phyloP scores from a whole-genome alignment of 2,888 invertebrate genomes.

The Lithophane ornitopus region DNA sequence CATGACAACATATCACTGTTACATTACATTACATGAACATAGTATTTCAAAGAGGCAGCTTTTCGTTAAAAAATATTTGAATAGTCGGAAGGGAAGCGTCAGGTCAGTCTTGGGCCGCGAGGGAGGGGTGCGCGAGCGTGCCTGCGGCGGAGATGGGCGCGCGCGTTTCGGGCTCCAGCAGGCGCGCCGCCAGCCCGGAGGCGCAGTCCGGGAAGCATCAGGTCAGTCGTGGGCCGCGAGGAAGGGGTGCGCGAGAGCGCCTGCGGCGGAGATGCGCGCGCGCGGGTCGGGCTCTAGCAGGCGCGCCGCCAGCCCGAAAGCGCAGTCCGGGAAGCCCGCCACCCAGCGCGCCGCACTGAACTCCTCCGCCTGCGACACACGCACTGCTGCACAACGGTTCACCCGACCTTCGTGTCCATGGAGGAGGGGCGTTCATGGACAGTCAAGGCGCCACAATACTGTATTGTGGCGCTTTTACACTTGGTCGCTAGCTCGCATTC shows the following conservation, averaged over 20 bases:
- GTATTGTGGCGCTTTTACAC: neutral
- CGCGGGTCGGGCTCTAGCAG: conserved; percentile 95
- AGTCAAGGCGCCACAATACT: no score
- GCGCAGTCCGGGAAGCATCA: conserved; percentile 92
- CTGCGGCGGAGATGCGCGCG: conserved; percentile 93
- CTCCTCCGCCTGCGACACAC: conserved; percentile 68
- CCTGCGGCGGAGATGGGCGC: conserved; percentile 93
- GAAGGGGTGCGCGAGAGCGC: conserved; percentile 95
- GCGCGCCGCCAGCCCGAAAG: conserved; percentile 93
- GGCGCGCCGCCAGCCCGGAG: conserved; percentile 92
- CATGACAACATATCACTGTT: conserved; percentile 30
- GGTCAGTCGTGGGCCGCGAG: conserved; percentile 76
- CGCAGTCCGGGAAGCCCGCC: conserved; percentile 92
- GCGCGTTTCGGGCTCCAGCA: conserved; percentile 95
- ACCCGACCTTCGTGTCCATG: neutral
- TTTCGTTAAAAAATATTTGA: conserved; percentile 3
- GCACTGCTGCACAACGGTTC: neutral
- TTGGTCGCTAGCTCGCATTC: neutral
- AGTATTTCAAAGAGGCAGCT: conserved; percentile 4
- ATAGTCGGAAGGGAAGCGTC: conserved; percentile 70
- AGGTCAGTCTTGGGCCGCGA: conserved; percentile 72
- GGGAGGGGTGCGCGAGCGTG: conserved; percentile 94
- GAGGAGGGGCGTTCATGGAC: neutral
- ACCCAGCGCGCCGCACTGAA: conserved; percentile 60
- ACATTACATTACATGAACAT: conserved; percentile 26